phyloP scores from a whole-genome alignment of 1,140 invertebrate species.

The Sitobion miscanthi region DNA sequence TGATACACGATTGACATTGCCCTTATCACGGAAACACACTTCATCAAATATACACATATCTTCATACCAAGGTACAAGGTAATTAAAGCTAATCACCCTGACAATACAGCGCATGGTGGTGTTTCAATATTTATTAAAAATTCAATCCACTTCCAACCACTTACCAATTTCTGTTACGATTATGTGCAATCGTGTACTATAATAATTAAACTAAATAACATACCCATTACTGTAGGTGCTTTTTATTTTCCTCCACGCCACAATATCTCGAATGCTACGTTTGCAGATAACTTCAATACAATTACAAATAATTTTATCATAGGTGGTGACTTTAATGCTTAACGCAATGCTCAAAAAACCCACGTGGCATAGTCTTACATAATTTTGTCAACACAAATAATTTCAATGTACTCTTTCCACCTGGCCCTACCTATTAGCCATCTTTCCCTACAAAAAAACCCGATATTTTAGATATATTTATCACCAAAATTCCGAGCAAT shows the following conservation, averaged over 20 bases:
- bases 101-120: background rate
- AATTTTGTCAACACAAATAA: background rate
- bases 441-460: background rate
- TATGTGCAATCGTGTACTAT: background rate
- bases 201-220: background rate
- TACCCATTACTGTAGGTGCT: background rate
- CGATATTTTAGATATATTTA: background rate
- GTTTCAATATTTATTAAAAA: background rate
- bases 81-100: background rate
- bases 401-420: background rate
- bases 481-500: background rate
- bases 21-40: background rate
- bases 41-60: background rate
- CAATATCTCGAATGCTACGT: background rate
- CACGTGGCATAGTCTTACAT: background rate
- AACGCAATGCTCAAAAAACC: background rate
- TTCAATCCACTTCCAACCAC: background rate
- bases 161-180: background rate
- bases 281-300: background rate
- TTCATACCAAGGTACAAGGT: background rate
- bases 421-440: background rate
- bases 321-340: background rate
- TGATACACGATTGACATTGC: background rate
- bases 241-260: background rate
- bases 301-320: background rate